Conservation (phyloP, 2,888 invertebrate species). For the Drosophila suboccidentalis region DNA sequence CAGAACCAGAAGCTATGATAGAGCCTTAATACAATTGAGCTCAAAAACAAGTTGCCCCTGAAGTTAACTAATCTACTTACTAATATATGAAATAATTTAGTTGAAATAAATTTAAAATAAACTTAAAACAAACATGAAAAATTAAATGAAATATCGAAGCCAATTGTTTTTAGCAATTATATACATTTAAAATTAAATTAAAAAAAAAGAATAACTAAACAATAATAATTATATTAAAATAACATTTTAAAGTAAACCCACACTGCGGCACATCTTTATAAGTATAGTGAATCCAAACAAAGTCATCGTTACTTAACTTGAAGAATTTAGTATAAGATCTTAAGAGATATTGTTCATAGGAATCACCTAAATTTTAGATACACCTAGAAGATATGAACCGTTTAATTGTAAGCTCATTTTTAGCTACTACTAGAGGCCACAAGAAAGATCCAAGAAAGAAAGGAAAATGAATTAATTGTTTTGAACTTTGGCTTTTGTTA, state of each 20-base stretch:
- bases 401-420: constrained; percentile 60
- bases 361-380: constrained; percentile 46
- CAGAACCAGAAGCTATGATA: constrained; percentile 38
- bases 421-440: constrained; percentile 46
- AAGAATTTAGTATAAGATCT: constrained; percentile 24
- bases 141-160: constrained; percentile 72
- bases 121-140: constrained; percentile 11
- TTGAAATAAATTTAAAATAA: constrained; percentile 22
- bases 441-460: constrained; percentile 2
- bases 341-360: constrained; percentile 52
- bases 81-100: constrained; percentile 32
- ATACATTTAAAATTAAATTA: constrained; percentile 49
- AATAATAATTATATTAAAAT: constrained; percentile 32
- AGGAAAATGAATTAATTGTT: constrained; percentile 11
- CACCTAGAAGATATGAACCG: constrained; percentile 30
- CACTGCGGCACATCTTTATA: constrained; percentile 55
- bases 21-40: constrained; percentile 38
- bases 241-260: constrained; percentile 59
- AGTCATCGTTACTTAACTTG: constrained; percentile 26
- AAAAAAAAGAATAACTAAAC: constrained; percentile 25
- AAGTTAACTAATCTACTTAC: constrained; percentile 45
- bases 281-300: constrained; percentile 25
- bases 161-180: constrained; percentile 82
- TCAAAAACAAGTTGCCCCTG: constrained; percentile 56
- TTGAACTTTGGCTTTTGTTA: constrained; percentile 14